A percentile compares a stretch with the other conserved stretches of the same genome.
phyloP scores from a whole-genome alignment of 1,140 invertebrate species.

The Aphis craccivora region DNA sequence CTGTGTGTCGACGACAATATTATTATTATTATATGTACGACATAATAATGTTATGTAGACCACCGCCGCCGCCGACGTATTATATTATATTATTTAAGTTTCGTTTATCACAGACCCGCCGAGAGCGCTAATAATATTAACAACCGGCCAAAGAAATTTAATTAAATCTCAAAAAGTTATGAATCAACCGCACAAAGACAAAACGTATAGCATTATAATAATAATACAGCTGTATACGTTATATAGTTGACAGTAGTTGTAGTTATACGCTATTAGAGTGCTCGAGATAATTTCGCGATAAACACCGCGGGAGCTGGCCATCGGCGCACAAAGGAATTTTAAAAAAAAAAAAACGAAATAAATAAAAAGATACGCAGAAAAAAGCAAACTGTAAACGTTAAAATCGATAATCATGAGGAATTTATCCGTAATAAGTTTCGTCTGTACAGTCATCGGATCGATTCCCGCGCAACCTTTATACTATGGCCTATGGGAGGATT shows the following conservation, averaged over 20 bases:
- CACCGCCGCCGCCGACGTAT: not conserved
- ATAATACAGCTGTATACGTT: not conserved
- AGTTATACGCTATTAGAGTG: not conserved
- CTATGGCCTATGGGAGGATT: no score
- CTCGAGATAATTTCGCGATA: not conserved
- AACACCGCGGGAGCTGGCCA: not conserved
- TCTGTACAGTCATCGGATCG: no score
- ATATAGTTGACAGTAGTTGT: not conserved
- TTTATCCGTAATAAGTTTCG: not conserved
- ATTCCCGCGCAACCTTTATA: no score
- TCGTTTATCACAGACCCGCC: not conserved
- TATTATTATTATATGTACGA: not conserved
- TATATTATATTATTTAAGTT: conserved; percentile 5
- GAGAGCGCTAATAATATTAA: not conserved
- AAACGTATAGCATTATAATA: not conserved
- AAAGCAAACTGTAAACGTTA: not conserved
- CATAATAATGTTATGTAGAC: not conserved
- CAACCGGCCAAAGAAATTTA: not conserved
- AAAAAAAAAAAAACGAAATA: not conserved
- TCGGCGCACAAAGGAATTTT: not conserved
- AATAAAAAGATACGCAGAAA: no score
- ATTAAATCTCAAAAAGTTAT: conserved; percentile 16
- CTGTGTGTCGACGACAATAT: not conserved
- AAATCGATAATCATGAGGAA: no score
- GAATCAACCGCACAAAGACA: not conserved